phyloP scores from a whole-genome alignment of 2,888 invertebrate genomes.

The Autographa gamma region DNA sequence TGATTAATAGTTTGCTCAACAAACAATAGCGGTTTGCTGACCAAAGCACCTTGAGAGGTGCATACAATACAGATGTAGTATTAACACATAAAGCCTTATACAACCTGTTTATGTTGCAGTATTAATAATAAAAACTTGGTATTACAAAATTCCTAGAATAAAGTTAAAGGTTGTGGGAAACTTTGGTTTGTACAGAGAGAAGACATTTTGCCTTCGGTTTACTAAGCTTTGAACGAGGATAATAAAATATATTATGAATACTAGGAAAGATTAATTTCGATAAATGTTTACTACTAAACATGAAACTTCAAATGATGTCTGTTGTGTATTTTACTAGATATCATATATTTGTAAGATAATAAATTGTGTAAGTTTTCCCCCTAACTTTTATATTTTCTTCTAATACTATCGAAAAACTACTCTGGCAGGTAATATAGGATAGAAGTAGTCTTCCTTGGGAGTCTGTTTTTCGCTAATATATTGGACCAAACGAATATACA shows the following conservation, averaged over 20 bases:
- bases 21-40: conserved; percentile 42
- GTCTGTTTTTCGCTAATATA: too few species aligned
- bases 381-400: too few species aligned
- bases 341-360: too few species aligned
- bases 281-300: conserved; percentile 1
- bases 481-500: too few species aligned
- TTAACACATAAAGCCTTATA: conserved; percentile 1
- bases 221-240: conserved; percentile 4
- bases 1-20: conserved; percentile 43
- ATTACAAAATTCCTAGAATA: not conserved
- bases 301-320: not conserved
- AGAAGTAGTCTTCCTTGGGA: too few species aligned
- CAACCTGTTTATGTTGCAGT: not conserved
- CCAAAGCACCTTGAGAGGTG: conserved; percentile 50
- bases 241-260: conserved; percentile 1
- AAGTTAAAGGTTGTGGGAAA: not conserved
- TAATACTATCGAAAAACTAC: too few species aligned
- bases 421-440: too few species aligned
- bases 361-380: too few species aligned
- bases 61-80: conserved; percentile 35
- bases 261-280: not conserved
- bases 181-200: not conserved
- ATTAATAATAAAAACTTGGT: not conserved
- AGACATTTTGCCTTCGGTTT: not conserved
- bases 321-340: too few species aligned